Percentiles rank a stretch among this genome's conserved stretches.
phyloP scores from a whole-genome alignment of 2,888 invertebrate genomes.

The Bedellia somnulentella region DNA sequence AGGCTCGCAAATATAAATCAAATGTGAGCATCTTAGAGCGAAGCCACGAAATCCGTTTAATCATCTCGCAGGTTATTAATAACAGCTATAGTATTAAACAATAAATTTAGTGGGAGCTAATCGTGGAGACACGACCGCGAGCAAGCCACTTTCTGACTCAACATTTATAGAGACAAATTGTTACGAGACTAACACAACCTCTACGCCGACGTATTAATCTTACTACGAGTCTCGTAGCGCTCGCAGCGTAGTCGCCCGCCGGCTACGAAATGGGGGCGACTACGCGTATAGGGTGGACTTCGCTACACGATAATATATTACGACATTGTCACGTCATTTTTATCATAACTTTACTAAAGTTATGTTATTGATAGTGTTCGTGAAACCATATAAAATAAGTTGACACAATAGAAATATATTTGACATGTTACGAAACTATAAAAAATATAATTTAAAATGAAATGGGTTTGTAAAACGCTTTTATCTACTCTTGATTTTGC shows the following conservation, averaged over 20 bases:
- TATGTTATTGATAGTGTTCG: too few relatives aligned
- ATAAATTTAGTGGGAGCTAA: conserved; percentile 57
- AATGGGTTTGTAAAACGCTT: too few relatives aligned
- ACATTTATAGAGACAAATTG: conserved; percentile 63
- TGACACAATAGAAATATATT: too few relatives aligned
- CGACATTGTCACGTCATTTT: background rate
- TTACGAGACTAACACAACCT: conserved; percentile 49
- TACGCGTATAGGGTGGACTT: background rate
- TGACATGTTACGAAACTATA: too few relatives aligned
- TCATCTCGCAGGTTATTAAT: conserved; percentile 55
- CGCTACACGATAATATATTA: background rate
- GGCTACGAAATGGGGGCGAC: too few relatives aligned
- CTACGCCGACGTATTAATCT: conserved; percentile 56
- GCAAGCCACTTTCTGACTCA: conserved; percentile 41
- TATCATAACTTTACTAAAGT: background rate
- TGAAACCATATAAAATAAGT: too few relatives aligned
- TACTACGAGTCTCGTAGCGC: conserved; percentile 14
- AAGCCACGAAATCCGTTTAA: conserved; percentile 52
- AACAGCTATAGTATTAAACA: conserved; percentile 58
- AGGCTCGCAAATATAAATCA: conserved; percentile 42
- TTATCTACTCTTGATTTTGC: too few relatives aligned
- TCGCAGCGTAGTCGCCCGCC: background rate
- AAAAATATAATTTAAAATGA: too few relatives aligned
- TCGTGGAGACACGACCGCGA: conserved; percentile 48
- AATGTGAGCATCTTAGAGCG: conserved; percentile 34